Base-by-base conservation (phyloP, 23 tunicate genomes). In the Diplosoma virens region DNA sequence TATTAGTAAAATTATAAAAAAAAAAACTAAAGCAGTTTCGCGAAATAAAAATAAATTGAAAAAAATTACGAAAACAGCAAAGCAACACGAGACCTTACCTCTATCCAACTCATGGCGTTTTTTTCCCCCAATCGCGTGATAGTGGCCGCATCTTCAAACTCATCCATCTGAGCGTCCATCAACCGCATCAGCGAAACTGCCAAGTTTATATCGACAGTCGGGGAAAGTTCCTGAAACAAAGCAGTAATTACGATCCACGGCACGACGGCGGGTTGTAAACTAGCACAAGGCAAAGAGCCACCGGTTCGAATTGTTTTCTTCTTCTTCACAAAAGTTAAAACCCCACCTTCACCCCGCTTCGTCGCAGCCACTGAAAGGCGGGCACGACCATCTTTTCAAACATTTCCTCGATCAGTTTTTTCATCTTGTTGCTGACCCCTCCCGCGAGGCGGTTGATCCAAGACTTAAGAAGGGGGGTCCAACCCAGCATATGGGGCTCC, bases 401-500 rank as follows among this genome's bases (percentile, higher is more conserved):
- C 3, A 79, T 70, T 76, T 81, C 91, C 23, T 73, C 50, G 6
- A 92, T 76, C 80, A 92, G 30, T 59, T 58, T 70, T 55, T 81
- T 92, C 55, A 65, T 71, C 32, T 77, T 87, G 24, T 80, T 80
- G 3, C 77, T 70, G 28, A 94, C 58, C 4, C 84, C 87, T 59
- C 75, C 84, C 26, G 99, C 90, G 6, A 94, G 75, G 2, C 84
- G 79, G 23, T 83, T 71, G 37, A 94, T 26, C 99, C 99, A 94
- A 1, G 95, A 87, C 20, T 73, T 52, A 33, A 88, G 84, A 23
- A 88, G 75, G n/a, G 99, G 99, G 17, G 78, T 46, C 99, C 99
- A 94, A 1, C 99, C 99, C 27, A 94, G 83, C 99, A 94, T 94
- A 76, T 94, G 99, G 34, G 99, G 99, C 58, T 94, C 99, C 99